phyloP scores from a whole-genome alignment of 2,113 vertebrate genomes.

The Sander vitreus region DNA sequence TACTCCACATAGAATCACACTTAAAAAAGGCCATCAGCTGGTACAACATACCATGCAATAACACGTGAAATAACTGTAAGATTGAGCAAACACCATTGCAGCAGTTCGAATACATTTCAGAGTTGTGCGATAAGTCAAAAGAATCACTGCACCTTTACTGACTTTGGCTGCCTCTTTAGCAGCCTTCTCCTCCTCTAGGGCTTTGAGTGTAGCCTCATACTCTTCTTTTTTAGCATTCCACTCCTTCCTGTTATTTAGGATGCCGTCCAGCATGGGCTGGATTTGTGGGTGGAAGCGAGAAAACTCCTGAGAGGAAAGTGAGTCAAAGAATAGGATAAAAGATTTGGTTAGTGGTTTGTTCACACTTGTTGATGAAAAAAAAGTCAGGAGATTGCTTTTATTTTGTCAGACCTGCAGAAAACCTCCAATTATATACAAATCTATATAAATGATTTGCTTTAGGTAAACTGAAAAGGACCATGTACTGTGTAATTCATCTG shows the following conservation, averaged over 20 bases:
- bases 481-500: background rate
- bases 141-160: constrained; percentile 82
- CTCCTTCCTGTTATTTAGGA: constrained; percentile 94
- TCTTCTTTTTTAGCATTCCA: constrained; percentile 94
- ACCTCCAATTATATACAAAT: background rate
- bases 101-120: background rate
- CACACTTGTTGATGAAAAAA: too few relatives aligned
- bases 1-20: background rate
- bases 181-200: constrained; percentile 87
- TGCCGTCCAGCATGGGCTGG: constrained; percentile 93
- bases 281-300: constrained; percentile 95
- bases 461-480: background rate
- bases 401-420: background rate
- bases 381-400: background rate
- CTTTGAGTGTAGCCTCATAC: constrained; percentile 90
- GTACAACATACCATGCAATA: background rate
- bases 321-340: background rate
- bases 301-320: constrained; percentile 87
- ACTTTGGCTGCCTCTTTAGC: constrained; percentile 78
- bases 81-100: background rate
- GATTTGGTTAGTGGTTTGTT: too few relatives aligned
- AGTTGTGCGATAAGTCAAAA: constrained; percentile 4
- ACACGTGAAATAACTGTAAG: background rate
- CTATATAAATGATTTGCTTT: background rate
- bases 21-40: background rate